These are phyloP conservation scores for Ametastegia equiseti DNA, from an alignment of 2,888 invertebrate genomes.

Conservation along the genomic window DNA sequence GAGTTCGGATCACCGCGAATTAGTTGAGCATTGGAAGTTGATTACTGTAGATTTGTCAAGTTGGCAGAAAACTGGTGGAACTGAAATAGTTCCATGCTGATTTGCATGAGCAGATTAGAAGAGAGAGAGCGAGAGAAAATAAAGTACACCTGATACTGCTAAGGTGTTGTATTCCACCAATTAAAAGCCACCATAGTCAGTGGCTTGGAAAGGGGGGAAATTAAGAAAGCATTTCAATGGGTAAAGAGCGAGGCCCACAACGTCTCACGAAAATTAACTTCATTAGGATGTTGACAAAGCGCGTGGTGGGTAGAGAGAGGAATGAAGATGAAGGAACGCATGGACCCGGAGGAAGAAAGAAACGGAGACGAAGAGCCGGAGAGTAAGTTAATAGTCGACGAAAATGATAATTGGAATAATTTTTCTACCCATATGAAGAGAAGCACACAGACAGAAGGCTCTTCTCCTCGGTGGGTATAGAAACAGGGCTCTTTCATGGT, in stretches of 20 bases:
- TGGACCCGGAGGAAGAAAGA: not conserved
- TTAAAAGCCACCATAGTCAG: not conserved
- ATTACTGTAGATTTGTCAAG: too few species aligned
- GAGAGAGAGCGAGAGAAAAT: too few species aligned
- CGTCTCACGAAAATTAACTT: slow-evolving; percentile 63
- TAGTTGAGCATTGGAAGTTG: too few species aligned
- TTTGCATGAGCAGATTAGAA: too few species aligned
- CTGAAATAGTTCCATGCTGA: too few species aligned
- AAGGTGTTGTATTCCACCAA: not conserved
- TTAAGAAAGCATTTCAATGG: slow-evolving; percentile 16
- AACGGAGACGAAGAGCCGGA: not conserved
- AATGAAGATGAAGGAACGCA: not conserved
- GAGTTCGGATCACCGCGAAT: too few species aligned
- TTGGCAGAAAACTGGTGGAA: too few species aligned
- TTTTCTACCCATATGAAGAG: not conserved
- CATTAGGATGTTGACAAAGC: slow-evolving; percentile 60
- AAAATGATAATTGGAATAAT: slow-evolving; percentile 62
- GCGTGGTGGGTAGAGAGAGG: slow-evolving; percentile 26
- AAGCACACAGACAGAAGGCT: too few species aligned
- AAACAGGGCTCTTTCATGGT: too few species aligned
- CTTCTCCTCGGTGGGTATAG: too few species aligned
- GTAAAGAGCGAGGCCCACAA: not conserved
- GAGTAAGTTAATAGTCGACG: slow-evolving; percentile 20
- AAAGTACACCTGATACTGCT: not conserved
- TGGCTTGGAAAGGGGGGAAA: not conserved